Conservation (phyloP, 1,140 invertebrate genomes). For the Rhysida immarginata region DNA sequence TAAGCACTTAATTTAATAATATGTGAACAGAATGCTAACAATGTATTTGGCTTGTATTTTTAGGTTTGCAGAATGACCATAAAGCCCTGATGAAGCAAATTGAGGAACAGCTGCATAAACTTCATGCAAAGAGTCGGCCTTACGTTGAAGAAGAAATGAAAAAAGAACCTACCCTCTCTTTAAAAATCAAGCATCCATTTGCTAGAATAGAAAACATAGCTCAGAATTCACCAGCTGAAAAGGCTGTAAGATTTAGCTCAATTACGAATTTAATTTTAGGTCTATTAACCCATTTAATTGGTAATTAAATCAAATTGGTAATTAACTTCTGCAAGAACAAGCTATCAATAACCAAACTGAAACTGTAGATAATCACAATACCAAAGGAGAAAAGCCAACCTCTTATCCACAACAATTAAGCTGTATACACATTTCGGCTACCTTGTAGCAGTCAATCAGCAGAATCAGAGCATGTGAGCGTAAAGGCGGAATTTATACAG, state of each 20-base stretch:
- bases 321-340: no score
- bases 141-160: constrained; percentile 1
- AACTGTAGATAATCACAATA: no score
- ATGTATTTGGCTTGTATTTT: background rate
- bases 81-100: constrained; percentile 71
- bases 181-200: constrained; percentile 35
- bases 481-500: no score
- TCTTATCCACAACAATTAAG: no score
- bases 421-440: no score
- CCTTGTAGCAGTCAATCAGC: no score
- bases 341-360: no score
- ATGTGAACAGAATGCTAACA: background rate
- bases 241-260: constrained; percentile 52
- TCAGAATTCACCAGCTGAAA: constrained; percentile 59
- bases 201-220: constrained; percentile 54
- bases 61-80: constrained; percentile 80
- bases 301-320: no score
- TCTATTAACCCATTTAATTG: no score
- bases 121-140: constrained; percentile 32
- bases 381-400: no score
- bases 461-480: no score
- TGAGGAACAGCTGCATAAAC: constrained; percentile 48
- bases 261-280: no score
- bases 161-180: background rate
- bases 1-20: background rate